Base-by-base conservation (phyloP, 2,113 vertebrate genomes). In the Podiceps cristatus region DNA sequence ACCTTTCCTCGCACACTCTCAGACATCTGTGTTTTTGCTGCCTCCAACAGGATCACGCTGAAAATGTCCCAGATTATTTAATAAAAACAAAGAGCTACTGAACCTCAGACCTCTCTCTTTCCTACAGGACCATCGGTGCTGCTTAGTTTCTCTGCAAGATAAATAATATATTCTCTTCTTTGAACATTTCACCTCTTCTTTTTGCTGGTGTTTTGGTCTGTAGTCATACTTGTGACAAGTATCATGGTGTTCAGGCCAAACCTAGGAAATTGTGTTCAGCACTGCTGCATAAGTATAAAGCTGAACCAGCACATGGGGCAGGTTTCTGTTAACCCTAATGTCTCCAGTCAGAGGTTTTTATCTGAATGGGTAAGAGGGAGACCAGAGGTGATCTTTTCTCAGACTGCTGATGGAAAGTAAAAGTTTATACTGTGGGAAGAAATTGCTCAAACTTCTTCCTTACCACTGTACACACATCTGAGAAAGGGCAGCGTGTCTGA, bases 1-100 rank as follows among this genome's bases (percentile, higher is more conserved):
- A 60, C 68, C 8, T 5, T 42, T 95, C 71, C 52, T 93, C 1
- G 13, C 31, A 84, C 93, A 78, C 55, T 78, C 88, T 74, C 59
- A 83, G 81, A 97, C 95, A 93, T 82, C 96, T 50, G 49, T 68
- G 76, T 82, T 88, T 93, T 74, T 98, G 90, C 90, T 97, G 93
- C 91, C 72, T 91, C 91, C 89, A 95, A 66, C 82, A 93, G 77
- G 82, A 76, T 84, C 80, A 17, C 40, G 16, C 24, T 72, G 87
- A 96, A 95, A 71, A 47, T 58, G 44, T 91, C 58, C 45, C 50
- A 79, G 37, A n/a, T 67, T 78, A 67, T 92, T 94, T 92, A 40
- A 40, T 4, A 62, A 63, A 59, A 86, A 40, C 4, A 24, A 25
- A 22, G 33, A 80, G 37, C 23, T 88, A 15, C 31, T 27, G 50